Conservation (phyloP, 1,140 invertebrate genomes). For the Lepidurus apus region DNA sequence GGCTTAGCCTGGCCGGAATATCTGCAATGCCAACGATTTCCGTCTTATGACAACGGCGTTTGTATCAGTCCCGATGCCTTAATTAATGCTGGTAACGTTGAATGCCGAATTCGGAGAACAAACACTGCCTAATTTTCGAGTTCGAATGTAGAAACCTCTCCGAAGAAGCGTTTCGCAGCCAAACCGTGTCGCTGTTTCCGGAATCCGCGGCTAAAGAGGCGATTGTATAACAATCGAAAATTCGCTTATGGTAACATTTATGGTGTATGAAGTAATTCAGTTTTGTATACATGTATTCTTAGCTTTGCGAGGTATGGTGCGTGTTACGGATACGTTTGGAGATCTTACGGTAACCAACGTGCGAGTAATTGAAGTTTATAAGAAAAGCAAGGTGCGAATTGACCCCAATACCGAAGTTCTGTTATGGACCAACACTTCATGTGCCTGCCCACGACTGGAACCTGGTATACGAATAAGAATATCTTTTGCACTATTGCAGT, state of each 20-base stretch:
- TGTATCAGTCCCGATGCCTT: conserved; percentile 34
- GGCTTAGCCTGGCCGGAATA: conserved; percentile 31
- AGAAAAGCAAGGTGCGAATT: conserved; percentile 31
- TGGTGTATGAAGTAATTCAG: neutral
- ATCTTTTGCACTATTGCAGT: neutral
- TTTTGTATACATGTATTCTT: neutral
- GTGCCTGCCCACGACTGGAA: conserved; percentile 31
- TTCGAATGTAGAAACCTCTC: neutral
- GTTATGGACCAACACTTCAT: conserved; percentile 35
- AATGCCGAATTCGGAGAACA: neutral
- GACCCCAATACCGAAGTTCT: conserved; percentile 16
- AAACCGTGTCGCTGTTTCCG: conserved; percentile 27
- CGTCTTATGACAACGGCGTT: conserved; percentile 26
- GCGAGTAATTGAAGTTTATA: conserved; percentile 33
- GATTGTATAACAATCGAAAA: conserved; percentile 29
- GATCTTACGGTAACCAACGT: conserved; percentile 35
- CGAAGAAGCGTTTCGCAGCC: neutral
- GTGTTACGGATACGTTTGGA: conserved; percentile 32
- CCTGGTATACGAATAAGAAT: conserved; percentile 27
- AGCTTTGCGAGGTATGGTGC: conserved; percentile 28
- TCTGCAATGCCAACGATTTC: conserved; percentile 27
- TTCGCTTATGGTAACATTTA: conserved; percentile 27
- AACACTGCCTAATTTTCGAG: neutral
- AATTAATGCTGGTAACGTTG: conserved; percentile 18
- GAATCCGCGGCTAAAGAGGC: conserved; percentile 28